Percentiles rank a stretch among this genome's conserved stretches.
These are phyloP conservation scores for Ia io DNA, from an alignment of 2,113 vertebrate genomes.

Conservation along the genomic window DNA sequence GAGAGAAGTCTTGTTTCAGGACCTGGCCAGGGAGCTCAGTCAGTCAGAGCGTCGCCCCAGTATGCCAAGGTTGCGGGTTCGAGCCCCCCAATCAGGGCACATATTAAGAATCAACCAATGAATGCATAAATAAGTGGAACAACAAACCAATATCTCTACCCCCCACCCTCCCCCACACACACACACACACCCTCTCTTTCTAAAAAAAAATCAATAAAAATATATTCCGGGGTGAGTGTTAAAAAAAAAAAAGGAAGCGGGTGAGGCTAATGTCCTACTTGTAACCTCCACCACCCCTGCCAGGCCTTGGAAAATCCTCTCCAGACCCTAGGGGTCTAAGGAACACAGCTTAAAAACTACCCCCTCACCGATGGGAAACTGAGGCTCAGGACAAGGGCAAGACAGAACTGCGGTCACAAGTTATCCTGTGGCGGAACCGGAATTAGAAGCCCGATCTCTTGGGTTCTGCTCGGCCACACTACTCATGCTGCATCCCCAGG, in stretches of 20 bases:
- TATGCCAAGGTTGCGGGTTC: too few relatives aligned
- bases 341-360: neutral
- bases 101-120: too few relatives aligned
- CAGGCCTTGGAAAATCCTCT: neutral
- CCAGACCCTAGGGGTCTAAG: neutral
- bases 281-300: neutral
- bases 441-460: neutral
- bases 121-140: too few relatives aligned
- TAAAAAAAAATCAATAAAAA: too few relatives aligned
- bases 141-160: too few relatives aligned
- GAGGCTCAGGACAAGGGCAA: neutral
- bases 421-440: neutral
- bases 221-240: too few relatives aligned
- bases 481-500: neutral
- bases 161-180: too few relatives aligned
- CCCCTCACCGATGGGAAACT: neutral
- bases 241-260: too few relatives aligned
- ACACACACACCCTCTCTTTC: too few relatives aligned
- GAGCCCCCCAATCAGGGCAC: too few relatives aligned
- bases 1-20: neutral
- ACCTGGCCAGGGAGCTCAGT: too few relatives aligned
- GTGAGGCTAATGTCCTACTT: neutral
- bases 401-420: neutral
- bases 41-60: too few relatives aligned
- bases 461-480: neutral